Evolutionary conservation across 2,797 vertebrate species (phyloP), one percentile per base, ranked within the genome.

Genomic region (Pangasius mekongensis): DNA sequence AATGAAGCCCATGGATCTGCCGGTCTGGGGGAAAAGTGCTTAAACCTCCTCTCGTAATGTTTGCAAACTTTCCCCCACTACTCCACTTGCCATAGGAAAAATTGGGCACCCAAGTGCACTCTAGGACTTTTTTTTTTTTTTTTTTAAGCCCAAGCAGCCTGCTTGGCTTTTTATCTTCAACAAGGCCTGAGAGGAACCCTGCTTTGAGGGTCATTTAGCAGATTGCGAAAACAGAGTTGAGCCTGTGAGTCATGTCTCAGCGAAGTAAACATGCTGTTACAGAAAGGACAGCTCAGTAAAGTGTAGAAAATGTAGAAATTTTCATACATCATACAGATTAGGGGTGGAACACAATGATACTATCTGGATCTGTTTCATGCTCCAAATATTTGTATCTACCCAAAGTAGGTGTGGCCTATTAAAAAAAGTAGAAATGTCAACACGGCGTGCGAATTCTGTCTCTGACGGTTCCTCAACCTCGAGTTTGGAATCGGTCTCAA

Each of bases 101-200:
- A 94, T 92, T 86, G 88, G 90, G 90, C 90, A 89, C 91, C 88
- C 90, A 93, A 94, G 88, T 91, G 92, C 92, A 93, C 91, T 93
- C 92, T 91, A 30, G 60, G 90, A 92, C 47, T 30, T 74, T 84
- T 76, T 92, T 89, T 93, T 93, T 92, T 60, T 83, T 80, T 92
- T 89, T 92, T 93, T 92, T 89, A 18, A 39, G 47, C 54, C 73
- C 62, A 80, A 47, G 76, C 83, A 85, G 83, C 18, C 74, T 54
- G 60, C 78, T 82, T 58, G 71, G 60, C 77, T 67, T 87, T 87
- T 87, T 87, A 89, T 80, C 73, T 84, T 83, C 80, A 39, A 56
- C 69, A 67, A 43, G 81, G 80, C 69, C 67, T 87, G 66, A 89
- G 85, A 87, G 82, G 80, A 89, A 87, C 88, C 86, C 86, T 56